These are phyloP conservation scores for Diarsia dahlii DNA, from an alignment of 2,888 invertebrate genomes.

Conservation along the genomic window DNA sequence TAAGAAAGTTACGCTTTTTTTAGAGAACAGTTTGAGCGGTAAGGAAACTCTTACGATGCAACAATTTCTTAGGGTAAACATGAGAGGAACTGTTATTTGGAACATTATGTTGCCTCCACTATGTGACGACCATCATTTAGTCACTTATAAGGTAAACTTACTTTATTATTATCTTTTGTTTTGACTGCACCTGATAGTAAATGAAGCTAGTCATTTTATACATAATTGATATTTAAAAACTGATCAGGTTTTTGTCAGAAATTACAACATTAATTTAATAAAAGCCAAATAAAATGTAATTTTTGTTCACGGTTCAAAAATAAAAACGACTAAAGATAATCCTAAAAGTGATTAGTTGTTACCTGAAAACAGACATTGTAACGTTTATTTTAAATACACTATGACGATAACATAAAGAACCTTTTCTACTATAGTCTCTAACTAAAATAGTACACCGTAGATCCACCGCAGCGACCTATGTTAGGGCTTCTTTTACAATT, in stretches of 20 bases:
- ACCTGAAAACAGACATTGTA: neutral
- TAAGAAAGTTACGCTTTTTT: slow-evolving; percentile 10
- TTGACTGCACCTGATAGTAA: neutral
- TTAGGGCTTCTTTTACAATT: neutral
- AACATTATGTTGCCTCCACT: slow-evolving; percentile 90
- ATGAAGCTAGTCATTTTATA: neutral
- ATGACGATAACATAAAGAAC: neutral
- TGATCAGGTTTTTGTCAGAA: too few species aligned
- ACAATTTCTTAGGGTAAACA: slow-evolving; percentile 83
- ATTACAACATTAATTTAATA: too few species aligned
- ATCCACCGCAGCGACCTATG: too few species aligned
- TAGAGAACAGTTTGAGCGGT: slow-evolving; percentile 34
- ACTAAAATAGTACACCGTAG: neutral
- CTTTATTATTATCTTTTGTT: neutral
- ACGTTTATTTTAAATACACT: neutral
- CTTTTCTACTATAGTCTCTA: neutral
- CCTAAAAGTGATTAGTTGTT: neutral
- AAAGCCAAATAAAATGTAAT: neutral
- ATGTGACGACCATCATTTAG: slow-evolving; percentile 84
- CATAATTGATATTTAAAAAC: too few species aligned
- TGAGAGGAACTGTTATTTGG: slow-evolving; percentile 87
- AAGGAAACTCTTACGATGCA: slow-evolving; percentile 76
- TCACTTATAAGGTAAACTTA: slow-evolving; percentile 92
- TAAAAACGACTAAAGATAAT: neutral
- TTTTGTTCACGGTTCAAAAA: neutral